These are phyloP conservation scores for Nyctibius bracteatus DNA, from an alignment of 2,113 vertebrate genomes.

Conservation along the genomic window DNA sequence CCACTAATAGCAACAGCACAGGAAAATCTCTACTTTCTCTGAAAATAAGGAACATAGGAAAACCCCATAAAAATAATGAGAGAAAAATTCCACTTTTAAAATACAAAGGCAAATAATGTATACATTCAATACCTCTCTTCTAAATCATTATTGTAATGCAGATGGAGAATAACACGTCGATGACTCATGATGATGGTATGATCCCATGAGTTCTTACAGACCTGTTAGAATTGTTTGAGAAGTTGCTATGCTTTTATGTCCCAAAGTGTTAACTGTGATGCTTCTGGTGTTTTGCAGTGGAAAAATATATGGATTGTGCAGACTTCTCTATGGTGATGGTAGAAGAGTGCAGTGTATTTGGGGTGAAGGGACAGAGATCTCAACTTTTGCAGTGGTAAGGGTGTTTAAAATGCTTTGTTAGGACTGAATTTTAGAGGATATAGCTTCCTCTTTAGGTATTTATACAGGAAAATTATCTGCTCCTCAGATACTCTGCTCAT, in stretches of 20 bases:
- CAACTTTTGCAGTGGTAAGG: background rate
- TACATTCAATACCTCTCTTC: background rate
- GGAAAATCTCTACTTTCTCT: background rate
- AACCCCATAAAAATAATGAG: background rate
- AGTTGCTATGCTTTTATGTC: background rate
- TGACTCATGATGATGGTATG: background rate
- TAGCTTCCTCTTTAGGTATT: background rate
- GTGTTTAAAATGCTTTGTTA: background rate
- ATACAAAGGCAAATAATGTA: background rate
- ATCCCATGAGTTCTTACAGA: background rate
- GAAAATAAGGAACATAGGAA: background rate
- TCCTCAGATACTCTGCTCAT: background rate
- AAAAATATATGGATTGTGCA: background rate
- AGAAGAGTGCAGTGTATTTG: background rate
- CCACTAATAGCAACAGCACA: background rate
- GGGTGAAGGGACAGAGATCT: background rate
- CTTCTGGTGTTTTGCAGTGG: background rate
- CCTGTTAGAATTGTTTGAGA: background rate
- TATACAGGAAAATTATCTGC: background rate
- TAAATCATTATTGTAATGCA: background rate
- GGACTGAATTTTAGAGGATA: background rate
- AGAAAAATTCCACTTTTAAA: background rate
- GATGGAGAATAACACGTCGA: background rate
- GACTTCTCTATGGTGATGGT: background rate
- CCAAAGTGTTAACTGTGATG: background rate